phyloP scores from a whole-genome alignment of 2,888 invertebrate genomes.

The Caprella mutica region DNA sequence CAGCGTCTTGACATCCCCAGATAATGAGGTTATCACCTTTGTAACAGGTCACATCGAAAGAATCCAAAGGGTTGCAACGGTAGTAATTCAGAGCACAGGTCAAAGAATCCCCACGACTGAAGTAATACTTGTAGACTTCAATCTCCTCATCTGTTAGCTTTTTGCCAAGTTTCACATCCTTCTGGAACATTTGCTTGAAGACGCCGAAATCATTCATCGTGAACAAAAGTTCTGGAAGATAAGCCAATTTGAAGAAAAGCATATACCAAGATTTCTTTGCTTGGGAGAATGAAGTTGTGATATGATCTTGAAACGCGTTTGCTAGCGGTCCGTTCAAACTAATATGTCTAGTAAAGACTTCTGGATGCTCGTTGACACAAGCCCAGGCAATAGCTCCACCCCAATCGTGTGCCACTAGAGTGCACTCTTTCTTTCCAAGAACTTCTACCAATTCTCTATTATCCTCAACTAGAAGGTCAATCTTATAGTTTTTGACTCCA shows the following conservation, averaged over 20 bases:
- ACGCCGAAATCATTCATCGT: background rate
- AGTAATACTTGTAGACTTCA: conserved; percentile 5
- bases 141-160: background rate
- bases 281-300: background rate
- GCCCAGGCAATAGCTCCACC: background rate
- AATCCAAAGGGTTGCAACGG: too few species aligned
- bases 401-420: background rate
- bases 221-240: background rate
- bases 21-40: too few species aligned
- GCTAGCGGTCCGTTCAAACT: background rate
- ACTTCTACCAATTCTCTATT: too few species aligned
- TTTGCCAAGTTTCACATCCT: background rate
- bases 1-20: too few species aligned
- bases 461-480: too few species aligned
- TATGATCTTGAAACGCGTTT: background rate
- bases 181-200: background rate
- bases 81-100: too few species aligned
- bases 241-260: background rate
- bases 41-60: too few species aligned
- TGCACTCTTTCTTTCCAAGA: too few species aligned
- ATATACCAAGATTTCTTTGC: background rate
- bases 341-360: background rate
- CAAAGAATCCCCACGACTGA: too few species aligned
- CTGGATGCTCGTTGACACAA: background rate
- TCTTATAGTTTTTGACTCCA: too few species aligned